Conservation (phyloP, 2,113 vertebrate species). For the Sebastes schlegelii region DNA sequence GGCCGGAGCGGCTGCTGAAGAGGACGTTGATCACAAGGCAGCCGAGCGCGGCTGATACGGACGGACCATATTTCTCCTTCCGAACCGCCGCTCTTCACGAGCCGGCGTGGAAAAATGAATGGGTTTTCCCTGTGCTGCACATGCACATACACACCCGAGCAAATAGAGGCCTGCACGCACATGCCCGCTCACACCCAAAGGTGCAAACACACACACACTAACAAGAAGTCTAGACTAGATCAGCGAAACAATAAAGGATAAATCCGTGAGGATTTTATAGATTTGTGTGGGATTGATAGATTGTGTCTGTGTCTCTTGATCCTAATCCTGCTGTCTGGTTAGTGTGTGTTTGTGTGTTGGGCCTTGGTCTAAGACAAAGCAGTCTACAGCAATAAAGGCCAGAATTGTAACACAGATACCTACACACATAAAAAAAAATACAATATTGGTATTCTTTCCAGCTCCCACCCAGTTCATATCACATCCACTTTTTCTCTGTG, state of each 20-base stretch:
- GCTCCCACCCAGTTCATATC: constrained; percentile 33
- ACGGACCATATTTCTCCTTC: constrained; percentile 30
- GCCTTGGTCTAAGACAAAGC: not conserved
- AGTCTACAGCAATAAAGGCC: constrained; percentile 5
- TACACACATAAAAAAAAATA: not conserved
- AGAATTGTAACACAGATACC: constrained; percentile 10
- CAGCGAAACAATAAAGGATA: constrained; percentile 28
- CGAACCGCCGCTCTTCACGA: constrained; percentile 8
- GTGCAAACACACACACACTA: not conserved
- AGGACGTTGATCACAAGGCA: constrained; percentile 39
- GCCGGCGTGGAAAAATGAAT: constrained; percentile 30
- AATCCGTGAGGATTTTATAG: constrained; percentile 37
- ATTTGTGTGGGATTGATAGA: constrained; percentile 26
- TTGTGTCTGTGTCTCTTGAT: constrained; percentile 31
- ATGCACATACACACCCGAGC: not conserved
- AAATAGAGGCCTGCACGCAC: constrained; percentile 24
- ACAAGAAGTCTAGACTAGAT: constrained; percentile 50
- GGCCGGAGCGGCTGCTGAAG: constrained; percentile 13
- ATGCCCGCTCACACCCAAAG: constrained; percentile 6
- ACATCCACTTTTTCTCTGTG: constrained; percentile 51
- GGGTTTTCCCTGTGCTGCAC: not conserved
- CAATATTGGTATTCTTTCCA: constrained; percentile 40
- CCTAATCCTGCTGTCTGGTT: constrained; percentile 41
- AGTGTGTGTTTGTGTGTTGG: not conserved
- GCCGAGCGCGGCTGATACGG: constrained; percentile 17